Base-by-base conservation (phyloP, 2,888 invertebrate genomes). In the Acronicta aceris region DNA sequence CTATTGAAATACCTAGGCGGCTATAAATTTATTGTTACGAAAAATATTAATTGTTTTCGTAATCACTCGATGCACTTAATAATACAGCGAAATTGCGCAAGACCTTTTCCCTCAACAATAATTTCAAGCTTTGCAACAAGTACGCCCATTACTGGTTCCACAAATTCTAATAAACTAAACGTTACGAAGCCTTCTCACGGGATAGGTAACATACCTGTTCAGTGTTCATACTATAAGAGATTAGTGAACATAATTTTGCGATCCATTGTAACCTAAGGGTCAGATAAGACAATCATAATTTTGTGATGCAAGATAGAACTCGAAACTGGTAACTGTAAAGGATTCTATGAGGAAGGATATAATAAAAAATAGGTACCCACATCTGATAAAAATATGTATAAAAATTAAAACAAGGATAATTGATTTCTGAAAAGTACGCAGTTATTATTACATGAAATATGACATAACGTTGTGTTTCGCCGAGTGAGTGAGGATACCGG, bases 31-130 rank as follows among this genome's bases (percentile, higher is more conserved):
- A 33, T 33, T 30, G 7, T 30, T 12, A 33, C 12, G 5, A 33
- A 33, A 36, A 41, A 67, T 38, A 72, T 54, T 66, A 60, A 71
- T 70, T 59, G 41, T 43, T 68, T 60, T 55, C 55, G 21, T 50
- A 68, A 71, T 47, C 40, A 45, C 38, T 33, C 45, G 38, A 38
- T 46, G 47, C 45, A 12, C 21, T 21, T 21, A 58, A 41, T 21
- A 58, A 41, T 36, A 43, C 17, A 33, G 47, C 33, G 50, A 42
- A 57, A 57, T 59, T 64, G 56, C 56, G 15, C 12, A 12, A 41
- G 36, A 76, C 76, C 71, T 76, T 54, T 71, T 61, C 70, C 50
- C 42, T 43, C 38, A 52, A 73, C 71, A 66, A 67, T 74, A 69
- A 76, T 59, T 62, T 69, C 50, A 41, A 62, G 52, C 59, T 63